Percentiles rank a stretch among this genome's conserved stretches.
These are phyloP conservation scores for Seriola rivoliana DNA, from an alignment of 2,113 vertebrate species.

Conservation along the genomic window DNA sequence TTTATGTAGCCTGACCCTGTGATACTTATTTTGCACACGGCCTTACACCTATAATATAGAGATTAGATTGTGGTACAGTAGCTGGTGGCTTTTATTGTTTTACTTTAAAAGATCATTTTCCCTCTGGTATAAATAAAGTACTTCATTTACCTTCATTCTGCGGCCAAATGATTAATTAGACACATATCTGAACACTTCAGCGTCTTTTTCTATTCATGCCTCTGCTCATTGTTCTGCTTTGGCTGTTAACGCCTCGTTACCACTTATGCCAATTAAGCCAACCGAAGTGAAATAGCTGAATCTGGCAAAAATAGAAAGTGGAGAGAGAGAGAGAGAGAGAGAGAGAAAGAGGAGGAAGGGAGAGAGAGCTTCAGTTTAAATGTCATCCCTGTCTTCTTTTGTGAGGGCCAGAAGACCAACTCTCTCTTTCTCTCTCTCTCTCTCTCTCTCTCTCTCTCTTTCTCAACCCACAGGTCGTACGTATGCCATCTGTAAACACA, in stretches of 20 bases:
- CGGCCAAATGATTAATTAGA: slow-evolving; percentile 59
- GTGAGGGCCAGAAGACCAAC: slow-evolving; percentile 27
- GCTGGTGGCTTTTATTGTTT: slow-evolving; percentile 27
- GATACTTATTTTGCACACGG: not conserved
- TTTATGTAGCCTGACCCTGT: not conserved
- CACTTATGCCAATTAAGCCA: slow-evolving; percentile 58
- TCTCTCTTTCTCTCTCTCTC: slow-evolving; percentile 14
- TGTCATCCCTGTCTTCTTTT: slow-evolving; percentile 54
- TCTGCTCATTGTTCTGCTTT: slow-evolving; percentile 51
- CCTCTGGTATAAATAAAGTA: slow-evolving; percentile 33
- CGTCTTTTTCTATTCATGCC: slow-evolving; percentile 21
- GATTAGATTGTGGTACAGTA: slow-evolving; percentile 12
- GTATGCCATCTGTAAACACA: slow-evolving; percentile 77
- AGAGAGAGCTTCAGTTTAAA: slow-evolving; percentile 35
- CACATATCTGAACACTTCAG: slow-evolving; percentile 26
- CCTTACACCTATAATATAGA: not conserved
- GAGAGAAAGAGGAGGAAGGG: not conserved
- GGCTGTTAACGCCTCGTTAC: slow-evolving; percentile 61
- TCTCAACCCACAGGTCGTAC: slow-evolving; percentile 67
- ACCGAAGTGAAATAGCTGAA: slow-evolving; percentile 43
- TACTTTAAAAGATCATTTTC: slow-evolving; percentile 15
- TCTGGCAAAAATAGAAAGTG: slow-evolving; percentile 8
- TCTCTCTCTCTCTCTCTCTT: slow-evolving; percentile 12
- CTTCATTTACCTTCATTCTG: slow-evolving; percentile 34
- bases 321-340: slow-evolving; percentile 2